phyloP scores from a whole-genome alignment of 1,140 invertebrate species.

The Hesperophylax magnus region DNA sequence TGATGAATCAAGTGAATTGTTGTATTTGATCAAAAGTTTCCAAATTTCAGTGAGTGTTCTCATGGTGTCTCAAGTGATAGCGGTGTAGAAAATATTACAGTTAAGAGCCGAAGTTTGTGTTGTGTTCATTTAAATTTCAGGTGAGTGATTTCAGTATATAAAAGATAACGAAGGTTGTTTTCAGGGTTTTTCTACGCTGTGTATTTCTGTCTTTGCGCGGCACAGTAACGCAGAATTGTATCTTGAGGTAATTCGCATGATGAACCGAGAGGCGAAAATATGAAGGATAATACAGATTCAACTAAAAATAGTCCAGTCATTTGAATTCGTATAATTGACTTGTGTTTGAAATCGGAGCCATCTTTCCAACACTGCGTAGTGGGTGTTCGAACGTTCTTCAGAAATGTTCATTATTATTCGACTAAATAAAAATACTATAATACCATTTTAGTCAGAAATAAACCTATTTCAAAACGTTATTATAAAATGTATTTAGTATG shows the following conservation, averaged over 20 bases:
- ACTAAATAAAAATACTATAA: too few relatives aligned
- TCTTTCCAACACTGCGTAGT: neutral
- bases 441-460: too few relatives aligned
- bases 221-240: neutral
- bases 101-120: neutral
- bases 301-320: constrained; percentile 8
- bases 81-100: neutral
- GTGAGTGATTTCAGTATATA: neutral
- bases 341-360: constrained; percentile 1
- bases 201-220: constrained; percentile 7
- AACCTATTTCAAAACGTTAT: too few relatives aligned
- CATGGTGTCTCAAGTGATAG: neutral
- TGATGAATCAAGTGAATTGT: neutral
- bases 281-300: neutral
- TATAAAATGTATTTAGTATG: too few relatives aligned
- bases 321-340: neutral
- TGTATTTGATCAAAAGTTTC: too few relatives aligned
- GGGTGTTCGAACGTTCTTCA: too few relatives aligned
- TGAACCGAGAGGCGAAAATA: too few relatives aligned
- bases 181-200: too few relatives aligned
- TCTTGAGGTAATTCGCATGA: neutral
- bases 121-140: constrained; percentile 1
- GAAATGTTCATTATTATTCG: too few relatives aligned
- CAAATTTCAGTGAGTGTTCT: neutral
- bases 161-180: too few relatives aligned